Evolutionary conservation across 2,113 vertebrate species (phyloP).

Genomic region (Callopanchax toddi): DNA sequence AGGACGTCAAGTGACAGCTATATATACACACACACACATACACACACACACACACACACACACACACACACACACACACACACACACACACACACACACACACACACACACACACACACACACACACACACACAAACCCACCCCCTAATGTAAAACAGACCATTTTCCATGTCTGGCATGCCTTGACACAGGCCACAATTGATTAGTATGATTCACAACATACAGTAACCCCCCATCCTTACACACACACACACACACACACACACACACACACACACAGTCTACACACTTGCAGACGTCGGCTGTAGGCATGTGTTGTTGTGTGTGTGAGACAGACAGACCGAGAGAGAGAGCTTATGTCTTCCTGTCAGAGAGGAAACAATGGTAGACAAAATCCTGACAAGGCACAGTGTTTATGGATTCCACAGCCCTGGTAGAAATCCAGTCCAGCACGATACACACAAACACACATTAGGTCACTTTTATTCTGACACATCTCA

Average conservation of each 20-base stretch:
- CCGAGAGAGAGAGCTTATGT: neutral
- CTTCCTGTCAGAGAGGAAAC: slow-evolving; percentile 39
- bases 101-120: slow-evolving; percentile 7
- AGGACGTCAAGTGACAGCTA: slow-evolving; percentile 58
- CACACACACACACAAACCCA: neutral
- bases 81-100: slow-evolving; percentile 1
- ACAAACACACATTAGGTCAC: neutral
- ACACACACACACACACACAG: neutral
- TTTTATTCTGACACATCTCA: neutral
- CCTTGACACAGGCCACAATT: slow-evolving; percentile 58
- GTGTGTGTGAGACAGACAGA: neutral
- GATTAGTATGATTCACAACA: slow-evolving; percentile 62
- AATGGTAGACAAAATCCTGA: slow-evolving; percentile 29
- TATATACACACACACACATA: too few relatives aligned
- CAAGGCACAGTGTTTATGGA: slow-evolving; percentile 46
- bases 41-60: slow-evolving; percentile 10
- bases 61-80: slow-evolving; percentile 7
- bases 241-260: slow-evolving; percentile 10
- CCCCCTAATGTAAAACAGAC: slow-evolving; percentile 58
- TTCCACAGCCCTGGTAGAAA: slow-evolving; percentile 44
- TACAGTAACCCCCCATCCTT: neutral
- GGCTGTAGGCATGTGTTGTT: slow-evolving; percentile 1
- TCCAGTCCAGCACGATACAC: slow-evolving; percentile 19
- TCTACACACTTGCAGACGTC: neutral
- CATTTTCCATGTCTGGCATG: slow-evolving; percentile 47